Percentiles rank a stretch among this genome's conserved stretches.
Conservation (phyloP, 2,888 invertebrate genomes). For the Phaonia tiefii region DNA sequence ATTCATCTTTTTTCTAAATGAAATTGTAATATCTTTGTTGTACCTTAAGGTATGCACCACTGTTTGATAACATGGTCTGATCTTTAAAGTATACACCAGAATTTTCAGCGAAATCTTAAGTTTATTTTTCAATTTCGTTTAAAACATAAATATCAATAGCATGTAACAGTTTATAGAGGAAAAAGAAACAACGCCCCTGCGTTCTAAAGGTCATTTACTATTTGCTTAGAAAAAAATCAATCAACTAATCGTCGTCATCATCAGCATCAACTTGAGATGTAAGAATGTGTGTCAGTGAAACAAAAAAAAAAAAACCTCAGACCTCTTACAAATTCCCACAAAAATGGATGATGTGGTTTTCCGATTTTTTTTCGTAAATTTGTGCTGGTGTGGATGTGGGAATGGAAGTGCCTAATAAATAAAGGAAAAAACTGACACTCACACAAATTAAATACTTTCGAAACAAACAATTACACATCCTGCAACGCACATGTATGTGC, state of each 20-base stretch:
- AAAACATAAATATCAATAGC: too few relatives aligned
- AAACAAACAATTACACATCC: not conserved
- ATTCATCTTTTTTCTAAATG: too few relatives aligned
- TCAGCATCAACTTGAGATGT: conserved; percentile 16
- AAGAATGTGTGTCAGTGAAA: not conserved
- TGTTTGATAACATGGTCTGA: too few relatives aligned
- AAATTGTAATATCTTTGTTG: too few relatives aligned
- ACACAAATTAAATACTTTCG: not conserved
- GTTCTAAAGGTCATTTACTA: conserved; percentile 27
- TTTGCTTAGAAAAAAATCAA: conserved; percentile 14
- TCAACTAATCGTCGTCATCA: conserved; percentile 20
- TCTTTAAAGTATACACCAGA: too few relatives aligned
- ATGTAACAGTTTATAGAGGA: too few relatives aligned
- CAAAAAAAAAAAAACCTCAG: conserved; percentile 5
- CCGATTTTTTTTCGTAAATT: too few relatives aligned
- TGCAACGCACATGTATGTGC: not conserved
- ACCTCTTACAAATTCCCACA: conserved; percentile 26
- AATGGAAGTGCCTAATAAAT: conserved; percentile 26
- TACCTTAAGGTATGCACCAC: too few relatives aligned
- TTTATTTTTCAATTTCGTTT: too few relatives aligned
- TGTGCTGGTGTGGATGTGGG: too few relatives aligned
- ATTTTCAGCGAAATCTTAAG: too few relatives aligned
- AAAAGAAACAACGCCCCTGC: not conserved
- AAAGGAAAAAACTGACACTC: conserved; percentile 9
- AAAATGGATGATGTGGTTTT: conserved; percentile 15